Conservation (phyloP, 2,888 invertebrate species). For the Tenthredo scrophulariae region DNA sequence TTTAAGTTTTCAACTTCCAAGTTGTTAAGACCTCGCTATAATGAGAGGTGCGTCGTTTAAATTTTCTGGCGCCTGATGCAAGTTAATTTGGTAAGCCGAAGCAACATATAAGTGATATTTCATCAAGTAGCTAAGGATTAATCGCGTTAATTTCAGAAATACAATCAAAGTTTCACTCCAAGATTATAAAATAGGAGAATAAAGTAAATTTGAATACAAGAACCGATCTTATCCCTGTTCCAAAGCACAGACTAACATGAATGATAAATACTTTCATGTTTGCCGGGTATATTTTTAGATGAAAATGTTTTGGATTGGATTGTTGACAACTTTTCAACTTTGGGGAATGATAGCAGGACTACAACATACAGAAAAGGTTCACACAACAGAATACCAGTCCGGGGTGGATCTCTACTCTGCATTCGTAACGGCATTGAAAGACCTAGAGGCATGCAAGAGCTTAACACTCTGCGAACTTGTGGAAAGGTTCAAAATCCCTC, state of each 20-base stretch:
- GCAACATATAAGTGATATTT: neutral
- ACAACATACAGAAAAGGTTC: constrained; percentile 30
- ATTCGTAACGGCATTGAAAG: constrained; percentile 57
- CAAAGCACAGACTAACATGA: neutral
- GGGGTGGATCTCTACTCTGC: constrained; percentile 54
- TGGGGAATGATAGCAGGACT: constrained; percentile 23
- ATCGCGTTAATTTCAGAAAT: neutral
- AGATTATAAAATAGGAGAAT: neutral
- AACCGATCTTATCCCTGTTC: neutral
- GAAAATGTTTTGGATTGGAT: constrained; percentile 52
- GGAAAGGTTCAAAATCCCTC: constrained; percentile 54
- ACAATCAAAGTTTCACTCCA: neutral
- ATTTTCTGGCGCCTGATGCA: constrained; percentile 35
- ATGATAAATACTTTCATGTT: neutral
- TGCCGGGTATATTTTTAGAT: constrained; percentile 2
- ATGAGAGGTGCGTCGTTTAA: constrained; percentile 17
- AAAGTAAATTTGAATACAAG: neutral
- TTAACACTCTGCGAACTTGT: constrained; percentile 62
- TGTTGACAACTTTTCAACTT: constrained; percentile 38
- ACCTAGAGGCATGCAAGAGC: constrained; percentile 61
- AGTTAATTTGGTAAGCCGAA: constrained; percentile 20
- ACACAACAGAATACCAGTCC: constrained; percentile 8
- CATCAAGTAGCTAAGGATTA: neutral
- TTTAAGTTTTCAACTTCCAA: constrained; percentile 5
- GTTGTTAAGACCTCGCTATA: constrained; percentile 12